These are phyloP conservation scores for Pseudopipra pipra DNA, from an alignment of 2,113 vertebrate species.

Conservation along the genomic window DNA sequence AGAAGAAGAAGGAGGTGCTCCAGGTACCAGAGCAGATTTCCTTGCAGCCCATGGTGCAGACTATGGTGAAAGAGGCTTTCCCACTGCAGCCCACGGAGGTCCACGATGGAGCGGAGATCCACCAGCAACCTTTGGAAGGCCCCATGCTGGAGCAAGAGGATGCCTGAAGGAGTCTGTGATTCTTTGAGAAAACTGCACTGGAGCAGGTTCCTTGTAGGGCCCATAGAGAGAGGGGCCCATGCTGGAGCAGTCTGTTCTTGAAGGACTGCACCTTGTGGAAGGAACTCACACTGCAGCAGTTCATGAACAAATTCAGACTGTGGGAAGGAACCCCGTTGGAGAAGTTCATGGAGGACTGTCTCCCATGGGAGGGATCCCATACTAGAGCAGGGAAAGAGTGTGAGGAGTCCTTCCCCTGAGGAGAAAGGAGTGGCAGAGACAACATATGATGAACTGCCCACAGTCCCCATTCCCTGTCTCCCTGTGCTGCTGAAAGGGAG, in stretches of 20 bases:
- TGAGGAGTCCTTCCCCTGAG: neutral
- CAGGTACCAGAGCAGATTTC: neutral
- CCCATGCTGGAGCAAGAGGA: rapidly evolving
- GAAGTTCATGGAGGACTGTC: neutral
- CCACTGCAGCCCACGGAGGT: neutral
- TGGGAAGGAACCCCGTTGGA: rapidly evolving
- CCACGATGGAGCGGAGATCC: neutral
- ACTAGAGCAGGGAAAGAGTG: neutral
- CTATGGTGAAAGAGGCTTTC: no score
- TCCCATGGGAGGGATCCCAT: neutral
- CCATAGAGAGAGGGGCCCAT: rapidly evolving
- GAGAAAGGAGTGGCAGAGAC: neutral
- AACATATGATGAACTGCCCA: neutral
- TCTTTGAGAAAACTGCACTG: neutral
- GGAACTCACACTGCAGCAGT: rapidly evolving
- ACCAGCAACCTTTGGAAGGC: neutral
- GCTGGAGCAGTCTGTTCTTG: neutral
- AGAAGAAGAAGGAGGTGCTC: neutral
- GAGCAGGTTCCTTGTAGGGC: neutral
- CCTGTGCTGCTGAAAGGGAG: neutral
- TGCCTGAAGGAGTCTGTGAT: neutral
- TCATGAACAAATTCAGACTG: neutral
- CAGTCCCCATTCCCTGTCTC: neutral
- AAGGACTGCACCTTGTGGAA: neutral
- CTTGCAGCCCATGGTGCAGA: rapidly evolving